phyloP scores from a whole-genome alignment of 2,797 vertebrate genomes.

The Cirrhinus mrigala region DNA sequence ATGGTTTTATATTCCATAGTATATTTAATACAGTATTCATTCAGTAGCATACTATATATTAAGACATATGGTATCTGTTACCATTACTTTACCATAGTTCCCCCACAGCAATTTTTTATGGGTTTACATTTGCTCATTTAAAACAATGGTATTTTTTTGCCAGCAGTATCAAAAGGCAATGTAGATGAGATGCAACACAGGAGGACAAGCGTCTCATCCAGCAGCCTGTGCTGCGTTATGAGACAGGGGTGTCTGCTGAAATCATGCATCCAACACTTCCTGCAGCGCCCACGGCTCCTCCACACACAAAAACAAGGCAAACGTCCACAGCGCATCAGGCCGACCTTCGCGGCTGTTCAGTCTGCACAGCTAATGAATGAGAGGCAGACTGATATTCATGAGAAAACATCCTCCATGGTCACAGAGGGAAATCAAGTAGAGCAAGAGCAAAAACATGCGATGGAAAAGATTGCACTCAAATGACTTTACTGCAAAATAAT shows the following conservation, averaged over 20 bases:
- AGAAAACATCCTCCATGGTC: conserved; percentile 17
- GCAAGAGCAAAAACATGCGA: not conserved
- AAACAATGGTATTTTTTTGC: not conserved
- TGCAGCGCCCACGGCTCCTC: conserved; percentile 36
- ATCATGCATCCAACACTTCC: conserved; percentile 36
- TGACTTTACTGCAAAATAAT: not conserved
- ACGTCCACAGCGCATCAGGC: conserved; percentile 37
- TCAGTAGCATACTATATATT: not conserved
- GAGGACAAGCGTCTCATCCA: not conserved
- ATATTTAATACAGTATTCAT: not conserved
- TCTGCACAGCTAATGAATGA: conserved; percentile 45
- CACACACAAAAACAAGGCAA: conserved; percentile 26
- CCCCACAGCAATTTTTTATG: not conserved
- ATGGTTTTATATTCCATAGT: not conserved
- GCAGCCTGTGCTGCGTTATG: not conserved
- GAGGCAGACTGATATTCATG: conserved; percentile 39
- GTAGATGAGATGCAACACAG: not conserved
- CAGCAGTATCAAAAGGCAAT: not conserved
- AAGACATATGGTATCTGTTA: not conserved
- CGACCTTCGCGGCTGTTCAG: conserved; percentile 26
- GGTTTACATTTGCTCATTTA: not conserved
- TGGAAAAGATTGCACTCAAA: not conserved
- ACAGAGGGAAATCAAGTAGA: not conserved
- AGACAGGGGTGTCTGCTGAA: not conserved
- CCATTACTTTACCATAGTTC: not conserved